These are phyloP conservation scores for Trematomus bernacchii DNA, from an alignment of 2,797 vertebrate species.

Conservation along the genomic window DNA sequence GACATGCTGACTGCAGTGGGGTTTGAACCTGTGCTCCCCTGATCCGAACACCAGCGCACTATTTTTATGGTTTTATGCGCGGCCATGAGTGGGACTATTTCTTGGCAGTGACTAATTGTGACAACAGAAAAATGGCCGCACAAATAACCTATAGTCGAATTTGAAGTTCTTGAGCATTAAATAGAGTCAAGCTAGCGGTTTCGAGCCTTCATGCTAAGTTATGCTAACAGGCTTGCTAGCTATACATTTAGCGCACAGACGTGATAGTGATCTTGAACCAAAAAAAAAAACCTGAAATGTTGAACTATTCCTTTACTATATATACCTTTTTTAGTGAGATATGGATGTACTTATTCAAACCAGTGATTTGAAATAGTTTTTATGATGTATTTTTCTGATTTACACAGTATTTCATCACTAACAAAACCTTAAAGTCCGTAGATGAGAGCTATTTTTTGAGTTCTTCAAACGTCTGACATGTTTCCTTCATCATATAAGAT, in stretches of 20 bases:
- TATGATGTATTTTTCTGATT: not conserved
- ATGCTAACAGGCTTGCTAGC: conserved; percentile 1
- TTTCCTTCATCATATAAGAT: conserved; percentile 4
- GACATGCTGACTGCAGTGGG: no score
- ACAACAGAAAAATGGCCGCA: not conserved
- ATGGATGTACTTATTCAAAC: conserved; percentile 2
- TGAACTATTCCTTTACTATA: not conserved
- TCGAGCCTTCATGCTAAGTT: not conserved
- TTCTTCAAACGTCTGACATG: not conserved
- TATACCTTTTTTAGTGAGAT: conserved; percentile 12
- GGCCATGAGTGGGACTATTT: no score
- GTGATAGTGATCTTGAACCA: not conserved
- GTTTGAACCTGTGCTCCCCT: no score
- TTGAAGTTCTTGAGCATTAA: not conserved
- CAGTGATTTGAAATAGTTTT: conserved; percentile 12
- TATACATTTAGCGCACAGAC: not conserved
- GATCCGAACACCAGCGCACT: no score
- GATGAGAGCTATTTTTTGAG: not conserved
- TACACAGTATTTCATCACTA: conserved; percentile 1
- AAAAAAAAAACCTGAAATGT: not conserved
- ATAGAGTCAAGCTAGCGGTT: not conserved
- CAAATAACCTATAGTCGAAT: not conserved
- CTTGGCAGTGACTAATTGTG: no score
- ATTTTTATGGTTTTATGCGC: no score
- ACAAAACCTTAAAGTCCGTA: not conserved